Evolutionary conservation across 2,888 invertebrate species (phyloP), one percentile per base, ranked within the genome.

Genomic region (Leptarthrus brevirostris): DNA sequence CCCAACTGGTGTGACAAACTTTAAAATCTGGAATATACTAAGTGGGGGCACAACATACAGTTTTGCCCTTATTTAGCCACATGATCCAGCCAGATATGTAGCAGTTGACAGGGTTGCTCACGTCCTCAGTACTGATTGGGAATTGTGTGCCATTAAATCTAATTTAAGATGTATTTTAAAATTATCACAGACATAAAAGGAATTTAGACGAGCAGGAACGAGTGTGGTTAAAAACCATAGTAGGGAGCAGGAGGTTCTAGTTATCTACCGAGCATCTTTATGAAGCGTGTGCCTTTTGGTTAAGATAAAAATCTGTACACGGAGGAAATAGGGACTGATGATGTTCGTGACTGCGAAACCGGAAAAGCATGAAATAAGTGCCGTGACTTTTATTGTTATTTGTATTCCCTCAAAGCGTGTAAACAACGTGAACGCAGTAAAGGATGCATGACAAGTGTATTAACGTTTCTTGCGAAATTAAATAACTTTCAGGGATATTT

Each of bases 131-230:
- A 58, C 58, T 58, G 58, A 58, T 58, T 58, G 58, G 20, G 58
- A 58, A 58, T 58, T 58, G 58, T 58, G 58, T 12, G 20, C 58
- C 12, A 10, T 36, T 58, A 36, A 58, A 58, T 36, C 58, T 40
- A 58, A 58, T 58, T 58, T 58, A 20, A 36, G 58, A 36, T 58
- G 36, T 58, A 58, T 58, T 36, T 58, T 58, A 40, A 58, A 58
- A 58, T 58, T 36, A 58, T 36, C 58, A 12, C 40, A 6, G 40
- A n/a, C 40, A 40, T 40, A 40, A 40, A 40, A 12, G 3, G n/a
- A 40, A 12, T 12, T 40, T 40, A 40, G 40, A n/a, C n/a, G 40
- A 8, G n/a, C 30, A 30, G 40, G 40, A 12, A n/a, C 12, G 40
- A 40, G 40, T n/a, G 12, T 0, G 12, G 12, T 12, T n/a, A 12